Conservation (phyloP, 2,113 vertebrate species). For the Mungos mungo region DNA sequence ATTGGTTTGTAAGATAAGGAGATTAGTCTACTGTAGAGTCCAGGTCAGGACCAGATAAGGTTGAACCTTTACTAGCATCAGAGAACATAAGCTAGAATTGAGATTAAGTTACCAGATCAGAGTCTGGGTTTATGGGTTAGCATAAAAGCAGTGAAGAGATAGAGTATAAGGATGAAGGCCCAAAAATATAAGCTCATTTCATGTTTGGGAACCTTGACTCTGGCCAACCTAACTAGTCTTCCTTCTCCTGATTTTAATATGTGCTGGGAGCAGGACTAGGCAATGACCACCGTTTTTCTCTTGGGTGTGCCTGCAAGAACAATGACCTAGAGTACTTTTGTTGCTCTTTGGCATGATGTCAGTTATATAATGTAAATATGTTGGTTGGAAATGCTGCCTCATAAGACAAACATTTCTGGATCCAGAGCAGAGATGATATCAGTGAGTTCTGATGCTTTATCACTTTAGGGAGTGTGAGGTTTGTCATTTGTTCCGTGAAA, state of each 20-base stretch:
- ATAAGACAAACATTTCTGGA: background rate
- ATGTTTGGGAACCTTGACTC: background rate
- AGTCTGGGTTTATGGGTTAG: background rate
- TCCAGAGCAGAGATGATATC: background rate
- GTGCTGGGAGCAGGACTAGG: background rate
- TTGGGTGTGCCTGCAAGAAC: background rate
- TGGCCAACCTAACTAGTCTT: background rate
- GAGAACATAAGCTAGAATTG: background rate
- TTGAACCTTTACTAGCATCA: background rate
- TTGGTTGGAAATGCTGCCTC: background rate
- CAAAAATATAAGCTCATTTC: background rate
- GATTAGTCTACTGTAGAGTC: background rate
- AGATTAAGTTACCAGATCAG: background rate
- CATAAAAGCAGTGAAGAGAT: background rate
- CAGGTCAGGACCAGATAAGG: background rate
- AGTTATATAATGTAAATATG: background rate
- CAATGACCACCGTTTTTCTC: background rate
- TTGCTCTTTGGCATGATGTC: background rate
- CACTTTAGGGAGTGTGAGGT: background rate
- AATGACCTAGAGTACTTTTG: background rate
- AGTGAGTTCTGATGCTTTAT: background rate
- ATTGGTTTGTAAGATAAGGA: background rate
- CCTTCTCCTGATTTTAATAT: background rate
- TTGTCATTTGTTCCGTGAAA: background rate
- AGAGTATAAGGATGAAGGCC: background rate